These are phyloP conservation scores for Ophioninae sp. DNA, from an alignment of 2,888 invertebrate genomes.

Conservation along the genomic window DNA sequence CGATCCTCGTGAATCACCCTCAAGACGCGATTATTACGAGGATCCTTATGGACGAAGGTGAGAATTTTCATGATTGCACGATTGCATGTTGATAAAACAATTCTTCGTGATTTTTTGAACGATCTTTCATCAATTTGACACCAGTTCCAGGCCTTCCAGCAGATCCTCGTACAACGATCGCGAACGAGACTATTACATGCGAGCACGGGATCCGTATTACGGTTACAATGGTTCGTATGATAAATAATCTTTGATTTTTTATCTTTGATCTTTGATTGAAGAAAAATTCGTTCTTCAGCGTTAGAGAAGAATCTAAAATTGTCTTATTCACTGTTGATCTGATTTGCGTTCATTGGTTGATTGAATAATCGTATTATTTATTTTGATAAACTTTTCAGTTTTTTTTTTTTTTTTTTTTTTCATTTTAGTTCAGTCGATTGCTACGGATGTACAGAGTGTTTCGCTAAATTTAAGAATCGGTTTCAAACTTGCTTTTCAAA, in stretches of 20 bases:
- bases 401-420: no score
- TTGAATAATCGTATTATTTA: no score
- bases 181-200: constrained; percentile 76
- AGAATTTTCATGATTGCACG: not conserved
- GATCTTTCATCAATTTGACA: constrained; percentile 8
- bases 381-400: no score
- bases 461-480: no score
- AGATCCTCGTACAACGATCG: constrained; percentile 80
- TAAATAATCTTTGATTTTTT: not conserved
- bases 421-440: no score
- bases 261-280: no score
- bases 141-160: constrained; percentile 79
- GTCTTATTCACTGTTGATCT: no score
- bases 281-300: no score
- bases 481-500: no score
- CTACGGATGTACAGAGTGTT: no score
- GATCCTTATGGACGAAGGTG: constrained; percentile 77
- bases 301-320: no score
- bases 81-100: not conserved
- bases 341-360: no score
- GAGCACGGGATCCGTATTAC: constrained; percentile 77
- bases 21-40: constrained; percentile 76
- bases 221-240: constrained; percentile 72
- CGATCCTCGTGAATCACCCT: constrained; percentile 73
- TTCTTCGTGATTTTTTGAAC: not conserved